Conservation (phyloP, 2,113 vertebrate genomes). For the Nanorana parkeri region DNA sequence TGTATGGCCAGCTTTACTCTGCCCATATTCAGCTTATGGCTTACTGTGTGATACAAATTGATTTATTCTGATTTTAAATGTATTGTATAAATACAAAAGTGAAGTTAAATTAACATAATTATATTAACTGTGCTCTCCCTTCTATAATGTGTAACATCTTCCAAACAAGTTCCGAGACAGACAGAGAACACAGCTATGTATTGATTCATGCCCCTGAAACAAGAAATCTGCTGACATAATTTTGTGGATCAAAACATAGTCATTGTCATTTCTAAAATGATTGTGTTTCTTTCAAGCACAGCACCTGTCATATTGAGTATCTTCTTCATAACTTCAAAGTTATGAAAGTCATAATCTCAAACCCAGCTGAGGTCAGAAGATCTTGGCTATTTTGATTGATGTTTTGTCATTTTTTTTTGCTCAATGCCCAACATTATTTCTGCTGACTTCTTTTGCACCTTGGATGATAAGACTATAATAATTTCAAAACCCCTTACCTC, state of each 20-base stretch:
- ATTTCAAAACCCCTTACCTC: too few species aligned
- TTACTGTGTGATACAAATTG: too few species aligned
- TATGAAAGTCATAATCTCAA: conserved; percentile 84
- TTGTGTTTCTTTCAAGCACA: conserved; percentile 75
- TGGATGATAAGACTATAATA: too few species aligned
- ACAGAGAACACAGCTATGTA: background rate
- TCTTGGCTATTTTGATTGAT: conserved; percentile 68
- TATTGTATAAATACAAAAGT: too few species aligned
- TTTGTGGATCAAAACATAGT: conserved; percentile 64
- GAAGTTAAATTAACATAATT: too few species aligned
- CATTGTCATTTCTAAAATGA: conserved; percentile 71
- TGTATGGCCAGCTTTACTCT: too few species aligned
- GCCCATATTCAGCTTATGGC: too few species aligned
- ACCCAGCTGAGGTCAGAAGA: conserved; percentile 74
- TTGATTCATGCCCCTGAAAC: background rate
- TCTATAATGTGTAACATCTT: background rate
- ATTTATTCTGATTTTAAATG: too few species aligned
- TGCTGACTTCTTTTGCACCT: too few species aligned
- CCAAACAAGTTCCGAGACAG: background rate
- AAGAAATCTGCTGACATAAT: conserved; percentile 71
- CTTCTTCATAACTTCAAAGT: conserved; percentile 82
- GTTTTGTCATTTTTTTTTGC: conserved; percentile 69
- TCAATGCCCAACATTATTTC: conserved; percentile 25
- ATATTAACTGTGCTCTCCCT: too few species aligned
- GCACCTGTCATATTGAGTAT: conserved; percentile 82